Base-by-base conservation (phyloP, 2,113 vertebrate genomes). In the Apeltes quadracus region DNA sequence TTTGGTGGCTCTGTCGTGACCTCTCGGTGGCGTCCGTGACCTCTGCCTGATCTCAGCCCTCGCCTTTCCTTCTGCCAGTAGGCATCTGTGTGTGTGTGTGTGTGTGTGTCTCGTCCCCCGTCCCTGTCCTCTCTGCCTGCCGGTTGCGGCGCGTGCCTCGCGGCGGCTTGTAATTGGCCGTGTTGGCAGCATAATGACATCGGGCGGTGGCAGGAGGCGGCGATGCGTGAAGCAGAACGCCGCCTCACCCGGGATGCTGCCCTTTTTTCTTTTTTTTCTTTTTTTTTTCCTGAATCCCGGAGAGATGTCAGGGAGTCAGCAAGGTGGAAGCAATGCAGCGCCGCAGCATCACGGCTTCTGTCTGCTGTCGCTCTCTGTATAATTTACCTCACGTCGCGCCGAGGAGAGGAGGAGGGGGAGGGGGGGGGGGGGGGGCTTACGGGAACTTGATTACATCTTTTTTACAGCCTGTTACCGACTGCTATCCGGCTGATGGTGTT, bases 241-340 rank as follows among this genome's bases (percentile, higher is more conserved):
- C n/a, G 46, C 59, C 76, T 76, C 78, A 20, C 55, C 23, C 56
- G 87, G 79, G 71, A 64, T 14, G 27, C 72, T 79, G 68, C 25
- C 68, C 51, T 81, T 83, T 78, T 83, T 76, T 9, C 9, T 39
- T 39, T 39, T 39, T 39, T 2, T 39, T 12, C 2, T 10, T 48
- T 22, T 11, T 11, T 11, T 4, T 57, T 32, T 68, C 85, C 56
- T 32, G 46, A 78, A 76, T 57, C 66, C 56, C 54, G 76, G 79
- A 84, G 79, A 88, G 81, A 85, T 90, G 86, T 90, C 88, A 89
- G 71, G 71, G 72, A 87, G 86, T 69, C 89, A 84, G 86, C 79
- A 80, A 89, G 81, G 89, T 89, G 89, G 90, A 92, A 92, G 87
- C 81, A 69, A 86, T 86, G 85, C 63, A 71, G 84, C 84, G 88